Evolutionary conservation across 2,888 invertebrate genomes (phyloP).

Genomic region (Eristalinus sepulchralis): DNA sequence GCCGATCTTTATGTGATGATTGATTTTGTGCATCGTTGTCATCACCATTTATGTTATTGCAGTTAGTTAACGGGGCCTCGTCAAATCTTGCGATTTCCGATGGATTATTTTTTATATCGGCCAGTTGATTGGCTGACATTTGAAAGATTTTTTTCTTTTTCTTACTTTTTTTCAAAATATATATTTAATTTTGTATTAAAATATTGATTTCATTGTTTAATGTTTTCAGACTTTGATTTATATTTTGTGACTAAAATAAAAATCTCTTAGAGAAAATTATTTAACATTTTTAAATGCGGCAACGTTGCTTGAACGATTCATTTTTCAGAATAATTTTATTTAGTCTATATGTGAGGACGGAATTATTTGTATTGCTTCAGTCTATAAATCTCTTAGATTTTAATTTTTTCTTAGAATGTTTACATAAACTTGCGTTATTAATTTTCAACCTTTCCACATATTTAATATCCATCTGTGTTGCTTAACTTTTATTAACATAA

Average conservation of each 20-base stretch:
- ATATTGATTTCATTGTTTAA: neutral
- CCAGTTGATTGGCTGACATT: slow-evolving; percentile 72
- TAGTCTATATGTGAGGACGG: no score
- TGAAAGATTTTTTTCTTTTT: slow-evolving; percentile 41
- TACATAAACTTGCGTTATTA: neutral
- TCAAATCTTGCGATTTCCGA: slow-evolving; percentile 68
- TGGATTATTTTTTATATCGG: slow-evolving; percentile 66
- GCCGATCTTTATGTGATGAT: slow-evolving; percentile 60
- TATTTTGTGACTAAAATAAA: neutral
- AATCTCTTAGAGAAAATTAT: no score
- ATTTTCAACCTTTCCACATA: neutral
- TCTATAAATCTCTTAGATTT: neutral
- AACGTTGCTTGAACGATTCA: no score
- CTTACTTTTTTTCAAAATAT: slow-evolving; percentile 1
- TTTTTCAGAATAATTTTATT: no score
- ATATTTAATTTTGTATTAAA: neutral
- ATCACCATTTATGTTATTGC: slow-evolving; percentile 63
- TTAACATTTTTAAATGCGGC: no score
- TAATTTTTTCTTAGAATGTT: neutral
- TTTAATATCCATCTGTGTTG: slow-evolving; percentile 27
- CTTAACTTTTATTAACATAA: slow-evolving; percentile 21
- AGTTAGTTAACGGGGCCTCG: slow-evolving; percentile 44
- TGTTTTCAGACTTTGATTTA: neutral
- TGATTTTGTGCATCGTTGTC: slow-evolving; percentile 50
- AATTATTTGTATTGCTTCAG: slow-evolving; percentile 49